phyloP scores from a whole-genome alignment of 2,888 invertebrate species.

The Sarcophaga rosellei region DNA sequence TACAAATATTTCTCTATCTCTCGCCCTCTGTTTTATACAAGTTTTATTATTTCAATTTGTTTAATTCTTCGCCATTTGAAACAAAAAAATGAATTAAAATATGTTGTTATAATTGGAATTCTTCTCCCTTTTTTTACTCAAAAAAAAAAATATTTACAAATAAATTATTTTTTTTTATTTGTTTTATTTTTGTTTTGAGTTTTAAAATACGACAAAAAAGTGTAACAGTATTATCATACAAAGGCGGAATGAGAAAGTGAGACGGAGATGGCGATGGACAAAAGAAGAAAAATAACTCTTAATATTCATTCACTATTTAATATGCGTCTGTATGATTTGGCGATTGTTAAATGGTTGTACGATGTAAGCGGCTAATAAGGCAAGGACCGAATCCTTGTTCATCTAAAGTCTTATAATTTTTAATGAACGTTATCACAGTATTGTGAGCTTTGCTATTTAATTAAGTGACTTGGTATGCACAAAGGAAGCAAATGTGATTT shows the following conservation, averaged over 20 bases:
- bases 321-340: background rate
- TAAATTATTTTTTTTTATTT: background rate
- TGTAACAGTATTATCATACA: no score
- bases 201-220: no score
- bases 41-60: background rate
- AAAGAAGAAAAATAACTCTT: background rate
- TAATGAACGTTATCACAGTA: slow-evolving; percentile 20
- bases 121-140: background rate
- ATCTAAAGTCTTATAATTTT: slow-evolving; percentile 8
- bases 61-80: background rate
- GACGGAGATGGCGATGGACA: no score
- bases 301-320: slow-evolving; percentile 51
- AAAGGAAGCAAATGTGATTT: background rate
- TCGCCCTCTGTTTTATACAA: background rate
- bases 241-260: no score
- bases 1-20: background rate
- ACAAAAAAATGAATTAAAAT: background rate
- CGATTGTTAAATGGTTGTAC: background rate
- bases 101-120: background rate
- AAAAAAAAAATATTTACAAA: background rate
- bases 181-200: no score
- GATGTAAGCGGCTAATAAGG: no score
- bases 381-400: background rate
- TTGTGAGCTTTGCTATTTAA: slow-evolving; percentile 22
- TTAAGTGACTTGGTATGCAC: slow-evolving; percentile 36